Evolutionary conservation across 2,113 vertebrate genomes (phyloP).

Genomic region (Tamias sibiricus): DNA sequence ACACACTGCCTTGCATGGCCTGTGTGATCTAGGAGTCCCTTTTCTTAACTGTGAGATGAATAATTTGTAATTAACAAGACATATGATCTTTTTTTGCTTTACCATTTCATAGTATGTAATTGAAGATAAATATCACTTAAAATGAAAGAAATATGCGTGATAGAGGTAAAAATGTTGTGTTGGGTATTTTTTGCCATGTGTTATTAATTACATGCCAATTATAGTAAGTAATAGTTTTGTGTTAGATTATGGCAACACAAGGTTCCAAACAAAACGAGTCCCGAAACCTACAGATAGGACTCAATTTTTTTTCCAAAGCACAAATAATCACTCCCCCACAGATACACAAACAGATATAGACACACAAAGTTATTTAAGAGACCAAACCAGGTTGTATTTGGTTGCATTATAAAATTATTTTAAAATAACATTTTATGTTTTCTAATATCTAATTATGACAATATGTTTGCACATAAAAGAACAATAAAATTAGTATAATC

Average conservation of each 20-base stretch:
- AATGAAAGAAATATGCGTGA: background rate
- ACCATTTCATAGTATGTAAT: background rate
- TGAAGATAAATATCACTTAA: conserved; percentile 23
- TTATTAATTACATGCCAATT: background rate
- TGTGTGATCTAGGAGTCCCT: background rate
- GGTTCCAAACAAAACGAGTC: background rate
- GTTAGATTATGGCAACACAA: background rate
- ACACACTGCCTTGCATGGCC: background rate
- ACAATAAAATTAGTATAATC: conserved; percentile 24
- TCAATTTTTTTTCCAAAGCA: background rate
- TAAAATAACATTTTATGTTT: conserved; percentile 16
- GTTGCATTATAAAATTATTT: background rate
- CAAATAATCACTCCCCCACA: background rate
- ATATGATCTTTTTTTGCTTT: conserved; percentile 15
- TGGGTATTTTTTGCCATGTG: conserved; percentile 37
- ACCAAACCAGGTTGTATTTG: background rate
- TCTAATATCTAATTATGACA: conserved; percentile 42
- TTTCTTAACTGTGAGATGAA: background rate
- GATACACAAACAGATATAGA: background rate
- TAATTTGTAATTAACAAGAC: background rate
- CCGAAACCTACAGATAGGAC: background rate
- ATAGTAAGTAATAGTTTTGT: background rate
- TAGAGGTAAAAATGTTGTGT: background rate
- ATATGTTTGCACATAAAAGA: background rate
- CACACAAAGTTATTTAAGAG: background rate